Base-by-base conservation (phyloP, 2,888 invertebrate species). In the Eurytoma adleriae region DNA sequence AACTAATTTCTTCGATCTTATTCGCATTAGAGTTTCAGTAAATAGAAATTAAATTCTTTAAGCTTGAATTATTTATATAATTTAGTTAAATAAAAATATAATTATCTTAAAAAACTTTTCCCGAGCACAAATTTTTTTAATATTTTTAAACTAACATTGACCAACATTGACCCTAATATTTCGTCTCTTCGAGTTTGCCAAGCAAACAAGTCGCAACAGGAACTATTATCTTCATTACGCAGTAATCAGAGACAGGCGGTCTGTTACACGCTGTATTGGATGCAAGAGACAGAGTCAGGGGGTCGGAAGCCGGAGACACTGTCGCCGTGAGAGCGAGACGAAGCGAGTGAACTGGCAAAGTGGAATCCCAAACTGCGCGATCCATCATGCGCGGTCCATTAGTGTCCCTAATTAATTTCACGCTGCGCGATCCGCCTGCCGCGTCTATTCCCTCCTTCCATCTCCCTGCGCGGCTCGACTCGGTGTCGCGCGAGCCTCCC, bases 321-420 rank as follows among this genome's bases (percentile, higher is more conserved):
- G 40, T 56, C 16, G 40, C 12, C 18, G 30, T 4, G 50, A 50
- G 27, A 14, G 30, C 3, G 40, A 13, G 69, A 16, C 14, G 20
- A 40, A n/a, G 59, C 20, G 48, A 20, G 61, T 48, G 40, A 64
- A 72, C 68, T 48, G 54, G 70, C 70, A 71, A 71, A 72, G 73
- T 79, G 73, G 79, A 67, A 74, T 74, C 57, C 66, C 64, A 66
- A 73, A 69, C n/a, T n/a, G 30, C 67, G 71, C 76, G 71, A 80
- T 80, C 71, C 71, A 80, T 80, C 80, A 80, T 80, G 76, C 67
- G 80, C 76, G 80, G 71, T 76, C 80, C 76, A 80, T 80, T 80
- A 80, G 80, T 71, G 76, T 67, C 71, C 76, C 71, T 80, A 80
- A 80, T 80, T 80, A 80, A 80, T 80, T 80, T 80, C 71, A 76